Evolutionary conservation across 2,113 vertebrate species (phyloP).

Genomic region (Anhinga anhinga): DNA sequence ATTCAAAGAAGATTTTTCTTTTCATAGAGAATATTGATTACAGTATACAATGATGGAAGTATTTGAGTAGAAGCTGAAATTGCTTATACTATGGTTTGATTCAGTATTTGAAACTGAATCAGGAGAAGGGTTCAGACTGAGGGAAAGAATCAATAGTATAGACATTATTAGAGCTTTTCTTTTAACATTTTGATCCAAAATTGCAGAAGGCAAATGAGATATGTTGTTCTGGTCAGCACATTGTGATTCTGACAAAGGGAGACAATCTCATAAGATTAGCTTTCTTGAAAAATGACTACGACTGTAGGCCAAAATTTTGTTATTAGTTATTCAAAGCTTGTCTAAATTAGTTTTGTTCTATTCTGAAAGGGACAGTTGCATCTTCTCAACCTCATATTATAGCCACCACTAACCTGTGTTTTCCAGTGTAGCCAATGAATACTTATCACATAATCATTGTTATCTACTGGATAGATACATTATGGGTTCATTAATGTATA

Average conservation of each 20-base stretch:
- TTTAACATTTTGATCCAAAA: not conserved
- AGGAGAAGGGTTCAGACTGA: not conserved
- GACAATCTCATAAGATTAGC: not conserved
- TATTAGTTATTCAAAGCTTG: not conserved
- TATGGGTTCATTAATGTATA: not conserved
- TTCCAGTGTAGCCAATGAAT: not conserved
- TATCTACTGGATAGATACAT: not conserved
- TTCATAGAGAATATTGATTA: not conserved
- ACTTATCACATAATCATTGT: not conserved
- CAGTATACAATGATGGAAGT: not conserved
- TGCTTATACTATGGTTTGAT: not conserved
- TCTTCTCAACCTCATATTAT: not conserved
- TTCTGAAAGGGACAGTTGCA: not conserved
- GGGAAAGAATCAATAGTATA: not conserved
- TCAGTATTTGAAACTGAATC: not conserved
- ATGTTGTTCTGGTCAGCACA: not conserved
- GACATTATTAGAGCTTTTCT: not conserved
- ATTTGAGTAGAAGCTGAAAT: not conserved
- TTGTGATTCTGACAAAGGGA: not conserved
- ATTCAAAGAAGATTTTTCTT: not conserved
- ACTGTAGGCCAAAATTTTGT: not conserved
- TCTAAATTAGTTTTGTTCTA: not conserved
- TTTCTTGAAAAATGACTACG: not conserved
- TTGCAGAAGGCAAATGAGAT: not conserved
- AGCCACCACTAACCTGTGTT: not conserved